Conservation (phyloP, 2,113 vertebrate species). For the Hemichromis elongatus region DNA sequence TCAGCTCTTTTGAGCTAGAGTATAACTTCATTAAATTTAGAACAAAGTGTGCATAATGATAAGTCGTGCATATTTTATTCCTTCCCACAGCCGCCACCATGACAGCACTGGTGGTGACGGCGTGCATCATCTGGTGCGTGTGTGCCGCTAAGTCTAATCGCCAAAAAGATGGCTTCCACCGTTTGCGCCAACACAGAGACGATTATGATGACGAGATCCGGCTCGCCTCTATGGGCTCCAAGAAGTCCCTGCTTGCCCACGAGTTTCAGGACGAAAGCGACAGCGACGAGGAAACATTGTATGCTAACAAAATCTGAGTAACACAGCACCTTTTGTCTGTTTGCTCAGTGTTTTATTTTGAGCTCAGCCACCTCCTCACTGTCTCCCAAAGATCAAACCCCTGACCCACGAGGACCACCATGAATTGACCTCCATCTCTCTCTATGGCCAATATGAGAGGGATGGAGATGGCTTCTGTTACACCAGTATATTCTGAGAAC, state of each 20-base stretch:
- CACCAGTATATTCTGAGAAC: background rate
- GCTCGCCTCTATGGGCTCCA: constrained; percentile 91
- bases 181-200: constrained; percentile 88
- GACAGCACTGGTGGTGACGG: constrained; percentile 89
- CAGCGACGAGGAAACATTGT: constrained; percentile 95
- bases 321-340: background rate
- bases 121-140: constrained; percentile 97
- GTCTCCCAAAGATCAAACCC: background rate
- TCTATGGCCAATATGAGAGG: background rate
- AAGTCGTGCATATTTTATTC: background rate
- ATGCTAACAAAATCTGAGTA: constrained; percentile 91
- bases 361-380: background rate
- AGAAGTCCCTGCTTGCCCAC: constrained; percentile 91
- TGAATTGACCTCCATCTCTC: background rate
- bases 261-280: constrained; percentile 99
- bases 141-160: constrained; percentile 92
- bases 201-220: constrained; percentile 95
- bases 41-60: background rate
- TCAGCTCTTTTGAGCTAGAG: background rate
- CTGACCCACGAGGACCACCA: background rate
- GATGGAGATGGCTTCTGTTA: background rate
- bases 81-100: constrained; percentile 84
- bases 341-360: constrained; percentile 15
- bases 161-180: constrained; percentile 97
- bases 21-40: background rate